Percentiles rank a stretch among this genome's conserved stretches.
Evolutionary conservation across 2,113 vertebrate species (phyloP).

Genomic region (Tonatia bakeri): DNA sequence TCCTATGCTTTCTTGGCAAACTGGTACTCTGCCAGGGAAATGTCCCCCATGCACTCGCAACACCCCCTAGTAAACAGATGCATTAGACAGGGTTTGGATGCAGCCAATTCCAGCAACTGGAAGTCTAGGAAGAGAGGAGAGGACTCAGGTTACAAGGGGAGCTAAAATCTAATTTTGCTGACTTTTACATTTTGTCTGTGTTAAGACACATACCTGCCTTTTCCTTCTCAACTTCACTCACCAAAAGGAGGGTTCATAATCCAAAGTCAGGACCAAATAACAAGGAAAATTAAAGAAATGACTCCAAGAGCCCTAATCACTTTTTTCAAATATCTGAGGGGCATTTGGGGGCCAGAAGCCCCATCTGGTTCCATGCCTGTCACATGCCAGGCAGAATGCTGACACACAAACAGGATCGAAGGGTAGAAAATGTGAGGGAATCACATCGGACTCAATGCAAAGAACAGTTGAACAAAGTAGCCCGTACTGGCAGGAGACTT

Average conservation of each 20-base stretch:
- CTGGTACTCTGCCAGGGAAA: background rate
- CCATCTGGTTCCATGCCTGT: background rate
- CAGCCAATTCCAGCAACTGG: background rate
- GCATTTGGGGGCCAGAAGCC: background rate
- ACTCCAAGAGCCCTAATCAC: background rate
- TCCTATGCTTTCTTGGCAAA: background rate
- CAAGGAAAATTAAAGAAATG: background rate
- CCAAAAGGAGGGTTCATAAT: background rate
- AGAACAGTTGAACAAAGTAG: background rate
- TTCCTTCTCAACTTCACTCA: background rate
- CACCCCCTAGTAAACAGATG: background rate
- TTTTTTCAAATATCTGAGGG: background rate
- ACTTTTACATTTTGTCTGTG: background rate
- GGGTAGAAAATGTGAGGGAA: background rate
- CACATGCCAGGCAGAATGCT: fast-evolving
- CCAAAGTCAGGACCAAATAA: background rate
- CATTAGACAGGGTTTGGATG: background rate
- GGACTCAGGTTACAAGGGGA: background rate
- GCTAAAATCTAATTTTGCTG: background rate
- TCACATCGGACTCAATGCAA: background rate
- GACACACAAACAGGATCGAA: background rate
- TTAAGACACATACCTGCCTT: background rate
- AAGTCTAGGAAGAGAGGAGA: background rate
- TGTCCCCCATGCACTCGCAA: background rate
- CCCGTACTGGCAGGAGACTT: background rate